Conservation (phyloP, 2,888 invertebrate genomes). For the Brenthis hecate region DNA sequence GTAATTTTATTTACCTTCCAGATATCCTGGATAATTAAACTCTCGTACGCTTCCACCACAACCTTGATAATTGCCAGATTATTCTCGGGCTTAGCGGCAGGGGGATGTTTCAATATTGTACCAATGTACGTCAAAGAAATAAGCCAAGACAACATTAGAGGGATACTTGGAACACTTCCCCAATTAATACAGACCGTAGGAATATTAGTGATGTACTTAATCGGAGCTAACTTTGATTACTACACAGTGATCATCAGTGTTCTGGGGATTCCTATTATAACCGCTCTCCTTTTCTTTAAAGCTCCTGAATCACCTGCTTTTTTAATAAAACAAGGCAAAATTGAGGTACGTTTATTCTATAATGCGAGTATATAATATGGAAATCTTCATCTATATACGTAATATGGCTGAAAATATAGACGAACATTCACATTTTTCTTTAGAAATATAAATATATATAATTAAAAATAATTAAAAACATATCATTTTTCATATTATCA, state of each 20-base stretch:
- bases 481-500: background rate
- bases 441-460: background rate
- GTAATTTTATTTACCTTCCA: conserved; percentile 38
- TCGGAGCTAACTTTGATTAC: conserved; percentile 61
- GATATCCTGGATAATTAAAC: conserved; percentile 62
- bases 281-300: conserved; percentile 53
- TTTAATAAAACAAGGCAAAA: conserved; percentile 52
- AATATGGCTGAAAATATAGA: no score
- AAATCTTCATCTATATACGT: no score
- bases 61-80: conserved; percentile 56
- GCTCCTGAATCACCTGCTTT: conserved; percentile 72
- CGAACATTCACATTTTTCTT: no score
- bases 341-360: background rate
- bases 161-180: conserved; percentile 56
- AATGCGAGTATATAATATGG: no score
- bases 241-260: conserved; percentile 54
- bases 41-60: conserved; percentile 49
- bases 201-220: conserved; percentile 56
- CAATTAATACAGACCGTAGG: conserved; percentile 59
- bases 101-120: conserved; percentile 58
- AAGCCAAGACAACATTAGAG: conserved; percentile 61
- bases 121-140: conserved; percentile 67
- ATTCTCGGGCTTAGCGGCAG: conserved; percentile 58
- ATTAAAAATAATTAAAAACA: no score
- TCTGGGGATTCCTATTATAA: conserved; percentile 51